Conservation (phyloP, 2,113 vertebrate species). For the Chascanopsetta lugubris region DNA sequence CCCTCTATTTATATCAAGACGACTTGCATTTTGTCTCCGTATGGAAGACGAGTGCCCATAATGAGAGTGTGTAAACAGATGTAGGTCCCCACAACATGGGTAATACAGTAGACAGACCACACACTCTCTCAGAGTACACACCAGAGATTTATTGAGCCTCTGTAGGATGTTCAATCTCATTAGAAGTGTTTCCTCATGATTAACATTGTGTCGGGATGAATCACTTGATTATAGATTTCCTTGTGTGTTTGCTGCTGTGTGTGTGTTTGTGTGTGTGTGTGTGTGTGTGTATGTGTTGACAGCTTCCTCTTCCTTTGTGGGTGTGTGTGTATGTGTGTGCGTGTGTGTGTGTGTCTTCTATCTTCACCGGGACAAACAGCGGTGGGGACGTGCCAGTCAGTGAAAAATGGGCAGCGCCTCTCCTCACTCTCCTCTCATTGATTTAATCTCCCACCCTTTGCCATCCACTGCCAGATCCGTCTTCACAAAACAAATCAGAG, state of each 20-base stretch:
- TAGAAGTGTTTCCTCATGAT: conserved; percentile 62
- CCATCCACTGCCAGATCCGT: conserved; percentile 54
- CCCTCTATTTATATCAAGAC: not conserved
- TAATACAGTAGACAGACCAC: not conserved
- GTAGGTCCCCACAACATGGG: not conserved
- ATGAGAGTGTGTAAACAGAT: not conserved
- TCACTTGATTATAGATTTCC: conserved; percentile 60
- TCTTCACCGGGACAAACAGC: conserved; percentile 47
- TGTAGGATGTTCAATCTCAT: conserved; percentile 55
- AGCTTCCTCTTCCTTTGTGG: conserved; percentile 16
- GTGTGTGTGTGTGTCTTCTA: conserved; percentile 17
- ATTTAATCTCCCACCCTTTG: conserved; percentile 67
- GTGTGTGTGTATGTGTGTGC: no score
- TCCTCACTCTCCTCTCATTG: conserved; percentile 46
- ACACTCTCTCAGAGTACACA: conserved; percentile 15
- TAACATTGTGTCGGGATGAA: conserved; percentile 54
- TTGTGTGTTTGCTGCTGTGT: conserved; percentile 6
- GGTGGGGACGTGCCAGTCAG: conserved; percentile 36
- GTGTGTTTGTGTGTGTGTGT: no score
- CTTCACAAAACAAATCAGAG: conserved; percentile 58
- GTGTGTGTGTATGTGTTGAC: conserved; percentile 10
- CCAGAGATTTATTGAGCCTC: conserved; percentile 36
- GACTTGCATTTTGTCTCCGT: not conserved
- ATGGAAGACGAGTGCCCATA: not conserved
- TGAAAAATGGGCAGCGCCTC: conserved; percentile 57